These are phyloP conservation scores for Clinocottus analis DNA, from an alignment of 2,113 vertebrate species.

Conservation along the genomic window DNA sequence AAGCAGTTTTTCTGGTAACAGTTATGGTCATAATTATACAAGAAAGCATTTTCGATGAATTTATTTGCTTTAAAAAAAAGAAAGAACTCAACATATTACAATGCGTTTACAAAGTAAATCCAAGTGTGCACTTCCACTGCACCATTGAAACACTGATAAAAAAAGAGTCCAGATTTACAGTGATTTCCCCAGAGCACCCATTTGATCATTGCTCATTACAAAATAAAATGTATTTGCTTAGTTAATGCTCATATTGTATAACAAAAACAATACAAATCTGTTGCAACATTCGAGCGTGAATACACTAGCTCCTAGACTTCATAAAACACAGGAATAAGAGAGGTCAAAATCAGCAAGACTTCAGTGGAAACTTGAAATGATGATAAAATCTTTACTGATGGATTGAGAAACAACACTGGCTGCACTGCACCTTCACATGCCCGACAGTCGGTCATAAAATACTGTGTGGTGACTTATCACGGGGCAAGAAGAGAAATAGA, in stretches of 20 bases:
- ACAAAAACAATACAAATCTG: slow-evolving; percentile 46
- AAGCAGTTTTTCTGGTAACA: no score
- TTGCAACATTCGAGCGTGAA: slow-evolving; percentile 46
- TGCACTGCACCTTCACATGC: slow-evolving; percentile 37
- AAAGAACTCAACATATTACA: slow-evolving; percentile 52
- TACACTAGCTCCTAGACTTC: slow-evolving; percentile 48
- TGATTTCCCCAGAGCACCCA: slow-evolving; percentile 21
- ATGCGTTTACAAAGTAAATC: slow-evolving; percentile 65
- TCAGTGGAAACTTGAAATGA: slow-evolving; percentile 5
- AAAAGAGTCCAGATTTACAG: slow-evolving; percentile 47
- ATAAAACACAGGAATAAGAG: slow-evolving; percentile 61
- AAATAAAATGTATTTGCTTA: slow-evolving; percentile 33
- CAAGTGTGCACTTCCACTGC: slow-evolving; percentile 38
- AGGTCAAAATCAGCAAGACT: slow-evolving; percentile 29
- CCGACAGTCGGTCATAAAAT: slow-evolving; percentile 36
- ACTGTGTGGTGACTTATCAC: slow-evolving; percentile 30
- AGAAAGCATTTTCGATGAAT: slow-evolving; percentile 32
- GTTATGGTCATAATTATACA: slow-evolving; percentile 6
- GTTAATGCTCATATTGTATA: slow-evolving; percentile 39
- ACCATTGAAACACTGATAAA: slow-evolving; percentile 55
- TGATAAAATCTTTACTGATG: neutral
- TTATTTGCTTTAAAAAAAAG: slow-evolving; percentile 61
- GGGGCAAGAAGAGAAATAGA: slow-evolving; percentile 18
- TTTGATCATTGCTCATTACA: slow-evolving; percentile 67
- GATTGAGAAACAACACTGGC: slow-evolving; percentile 3